Evolutionary conservation across 1,140 invertebrate species (phyloP), one percentile per base, ranked within the genome.

Genomic region (Ruditapes philippinarum): DNA sequence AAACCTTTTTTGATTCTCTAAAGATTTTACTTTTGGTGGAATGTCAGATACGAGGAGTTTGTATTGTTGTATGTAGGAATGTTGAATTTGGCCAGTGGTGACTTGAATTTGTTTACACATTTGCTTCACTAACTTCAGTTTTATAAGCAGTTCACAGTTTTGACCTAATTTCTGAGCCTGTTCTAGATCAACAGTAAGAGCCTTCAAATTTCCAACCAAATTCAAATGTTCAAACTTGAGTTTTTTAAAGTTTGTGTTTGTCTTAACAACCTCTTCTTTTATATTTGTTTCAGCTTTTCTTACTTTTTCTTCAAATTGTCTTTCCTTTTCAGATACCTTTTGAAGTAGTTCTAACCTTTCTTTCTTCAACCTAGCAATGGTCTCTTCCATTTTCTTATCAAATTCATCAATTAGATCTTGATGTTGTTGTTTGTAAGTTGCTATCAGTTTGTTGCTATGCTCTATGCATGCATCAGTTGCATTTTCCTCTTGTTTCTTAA

Each of bases 321-420:
- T 31, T 33, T 65, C 1, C 11, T 70, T 36, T 12, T 36, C 65
- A 12, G 14, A 11, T 14, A 38, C 36, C 1, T 40, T 19, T 5
- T 36, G 4, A 57, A 38, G 17, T 17, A 40, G 5, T 19, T 38
- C 14, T 70, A 38, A 1, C 65, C 65, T 70, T 22, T 70, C 36
- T 19, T 4, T 12, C 28, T 70, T 70, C 36, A 70, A 17, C 38
- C 38, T 40, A 28, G 33, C 65, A 19, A 70, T 40, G 17, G 36
- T 40, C 38, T 70, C 33, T n/a, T 70, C 33, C 65, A 70, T 70
- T 70, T 70, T 40, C 36, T 70, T 19, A 38, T 70, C 65, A 40
- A 38, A 70, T 14, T 70, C 7, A 28, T 70, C 22, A 19, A 22
- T 40, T 2, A 38, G 14, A 38, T 70, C 33, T 19, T 70, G 14